A percentile compares a stretch with the other conserved stretches of the same genome.
Evolutionary conservation across 1,140 invertebrate genomes (phyloP).

Genomic region (Agraylea sexmaculata): DNA sequence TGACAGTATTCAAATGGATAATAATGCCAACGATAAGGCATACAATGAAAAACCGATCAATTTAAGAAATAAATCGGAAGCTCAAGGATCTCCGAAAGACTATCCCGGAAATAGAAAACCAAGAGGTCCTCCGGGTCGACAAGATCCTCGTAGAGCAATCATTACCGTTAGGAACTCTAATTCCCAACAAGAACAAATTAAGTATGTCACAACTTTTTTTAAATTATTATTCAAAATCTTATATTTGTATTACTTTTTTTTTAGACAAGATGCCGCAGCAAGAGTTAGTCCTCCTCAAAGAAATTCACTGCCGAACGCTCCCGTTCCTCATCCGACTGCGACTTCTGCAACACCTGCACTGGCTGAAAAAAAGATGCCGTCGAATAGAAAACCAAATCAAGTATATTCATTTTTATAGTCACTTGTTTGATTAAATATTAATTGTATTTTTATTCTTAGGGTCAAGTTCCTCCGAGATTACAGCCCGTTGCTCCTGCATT

Average conservation of each 20-base stretch:
- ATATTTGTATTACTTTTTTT: too few relatives aligned
- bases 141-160: background rate
- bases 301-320: too few relatives aligned
- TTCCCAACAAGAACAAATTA: background rate
- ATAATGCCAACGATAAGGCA: background rate
- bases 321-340: too few relatives aligned
- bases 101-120: background rate
- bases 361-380: constrained; percentile 12
- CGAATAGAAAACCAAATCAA: constrained; percentile 12
- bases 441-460: constrained; percentile 5
- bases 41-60: background rate
- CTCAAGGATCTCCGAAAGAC: too few relatives aligned
- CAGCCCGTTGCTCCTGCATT: background rate
- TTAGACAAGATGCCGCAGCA: too few relatives aligned
- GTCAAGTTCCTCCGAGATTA: background rate
- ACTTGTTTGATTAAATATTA: background rate
- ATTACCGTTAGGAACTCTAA: background rate
- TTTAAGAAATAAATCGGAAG: background rate
- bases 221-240: too few relatives aligned
- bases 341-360: too few relatives aligned
- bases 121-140: background rate
- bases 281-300: too few relatives aligned
- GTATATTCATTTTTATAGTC: background rate
- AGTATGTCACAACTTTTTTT: too few relatives aligned
- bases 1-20: too few relatives aligned